Evolutionary conservation across 92 coral and sea anemone genomes (phyloP).

Genomic region (Galaxea fascicularis): DNA sequence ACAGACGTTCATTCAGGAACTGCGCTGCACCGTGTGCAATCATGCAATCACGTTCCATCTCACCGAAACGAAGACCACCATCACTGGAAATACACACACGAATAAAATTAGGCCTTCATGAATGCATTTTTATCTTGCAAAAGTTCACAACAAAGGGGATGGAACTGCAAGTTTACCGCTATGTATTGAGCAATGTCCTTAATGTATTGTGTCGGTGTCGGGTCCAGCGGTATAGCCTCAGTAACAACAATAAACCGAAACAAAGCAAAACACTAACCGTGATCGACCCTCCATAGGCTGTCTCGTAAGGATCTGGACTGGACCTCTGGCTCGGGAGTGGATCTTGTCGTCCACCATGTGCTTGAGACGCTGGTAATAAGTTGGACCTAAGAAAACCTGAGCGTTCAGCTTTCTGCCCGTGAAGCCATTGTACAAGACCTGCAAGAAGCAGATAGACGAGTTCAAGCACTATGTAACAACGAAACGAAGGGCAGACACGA

Average conservation of each 20-base stretch:
- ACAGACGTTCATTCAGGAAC: slow-evolving; percentile 97
- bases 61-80: slow-evolving; percentile 99
- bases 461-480: not conserved
- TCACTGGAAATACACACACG: slow-evolving; percentile 65
- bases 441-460: not conserved
- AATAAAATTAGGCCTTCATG: not conserved
- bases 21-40: slow-evolving; percentile 99
- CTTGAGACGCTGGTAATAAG: slow-evolving; percentile 96
- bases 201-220: too few species aligned
- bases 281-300: slow-evolving; percentile 99
- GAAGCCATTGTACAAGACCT: slow-evolving; percentile 98
- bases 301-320: slow-evolving; percentile 93
- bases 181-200: too few species aligned
- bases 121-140: too few species aligned
- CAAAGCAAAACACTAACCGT: slow-evolving; percentile 68
- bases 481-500: not conserved
- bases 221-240: not conserved
- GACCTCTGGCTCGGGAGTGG: slow-evolving; percentile 98
- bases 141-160: too few species aligned
- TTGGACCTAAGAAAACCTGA: slow-evolving; percentile 98
- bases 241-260: not conserved
- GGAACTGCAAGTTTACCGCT: too few species aligned
- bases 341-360: slow-evolving; percentile 99
- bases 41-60: slow-evolving; percentile 99
- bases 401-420: slow-evolving; percentile 99